Evolutionary conservation across 1,140 invertebrate genomes (phyloP).

Genomic region (Drosophila melanogaster): Release_6_plus_ISO1_MT NT_037436.4:17610001-17610500

Average conservation of each 20-base stretch:
- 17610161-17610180: constrained; percentile 34
- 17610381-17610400: constrained; percentile 7
- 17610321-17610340: constrained; percentile 23
- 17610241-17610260: constrained; percentile 64
- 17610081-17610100: constrained; percentile 41
- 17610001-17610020: constrained; percentile 41
- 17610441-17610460: no score
- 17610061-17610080: constrained; percentile 41
- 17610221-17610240: constrained; percentile 44
- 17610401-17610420: not conserved
- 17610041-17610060: constrained; percentile 56
- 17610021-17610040: constrained; percentile 59
- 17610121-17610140: constrained; percentile 37
- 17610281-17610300: constrained; percentile 27
- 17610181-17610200: not conserved
- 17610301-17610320: constrained; percentile 17
- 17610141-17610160: constrained; percentile 80
- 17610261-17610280: constrained; percentile 43
- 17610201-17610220: constrained; percentile 3
- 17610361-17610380: not conserved
- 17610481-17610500: no score
- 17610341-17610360: constrained; percentile 7
- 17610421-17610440: not conserved
- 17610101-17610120: constrained; percentile 28
- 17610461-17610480: no score